Evolutionary conservation across 2,797 vertebrate genomes (phyloP).

Genomic region (Pogonophryne albipinna): DNA sequence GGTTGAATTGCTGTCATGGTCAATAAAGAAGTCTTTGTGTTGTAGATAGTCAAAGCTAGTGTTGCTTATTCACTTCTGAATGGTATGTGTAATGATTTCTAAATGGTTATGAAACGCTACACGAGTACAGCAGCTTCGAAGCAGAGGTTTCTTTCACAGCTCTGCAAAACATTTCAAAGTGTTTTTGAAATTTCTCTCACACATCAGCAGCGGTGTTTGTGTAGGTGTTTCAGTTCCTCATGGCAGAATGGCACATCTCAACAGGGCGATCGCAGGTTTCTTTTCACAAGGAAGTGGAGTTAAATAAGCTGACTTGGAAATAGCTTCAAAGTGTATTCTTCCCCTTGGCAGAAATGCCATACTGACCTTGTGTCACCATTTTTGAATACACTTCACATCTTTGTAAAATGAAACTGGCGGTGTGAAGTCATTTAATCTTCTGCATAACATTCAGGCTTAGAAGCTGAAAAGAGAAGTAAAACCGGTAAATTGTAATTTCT

Average conservation of each 20-base stretch:
- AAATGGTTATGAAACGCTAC: slow-evolving; percentile 33
- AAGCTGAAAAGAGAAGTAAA: slow-evolving; percentile 49
- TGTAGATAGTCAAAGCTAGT: slow-evolving; percentile 45
- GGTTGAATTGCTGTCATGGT: slow-evolving; percentile 44
- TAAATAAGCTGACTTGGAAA: slow-evolving; percentile 46
- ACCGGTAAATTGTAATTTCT: slow-evolving; percentile 22
- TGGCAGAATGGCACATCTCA: slow-evolving; percentile 60
- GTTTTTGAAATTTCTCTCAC: slow-evolving; percentile 29
- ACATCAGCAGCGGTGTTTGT: slow-evolving; percentile 56
- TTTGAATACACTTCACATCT: slow-evolving; percentile 63
- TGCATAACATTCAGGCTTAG: slow-evolving; percentile 21
- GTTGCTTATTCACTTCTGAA: slow-evolving; percentile 22
- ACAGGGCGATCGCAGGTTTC: slow-evolving; percentile 41
- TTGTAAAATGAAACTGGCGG: too few relatives aligned
- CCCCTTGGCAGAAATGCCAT: slow-evolving; percentile 53
- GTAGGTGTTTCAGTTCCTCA: slow-evolving; percentile 67
- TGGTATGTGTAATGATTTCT: slow-evolving; percentile 14
- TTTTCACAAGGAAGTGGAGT: slow-evolving; percentile 28
- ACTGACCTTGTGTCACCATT: slow-evolving; percentile 55
- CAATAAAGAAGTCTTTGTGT: slow-evolving; percentile 67
- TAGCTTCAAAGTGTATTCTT: slow-evolving; percentile 42
- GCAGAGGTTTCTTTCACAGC: slow-evolving; percentile 27
- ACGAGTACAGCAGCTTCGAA: slow-evolving; percentile 29
- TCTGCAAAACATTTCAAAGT: slow-evolving; percentile 38
- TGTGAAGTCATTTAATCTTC: slow-evolving; percentile 64